A percentile compares a stretch with the other conserved stretches of the same genome.
These are phyloP conservation scores for Drosophila yakuba DNA, from an alignment of 1,140 invertebrate species.

Conservation along the genomic window DNA sequence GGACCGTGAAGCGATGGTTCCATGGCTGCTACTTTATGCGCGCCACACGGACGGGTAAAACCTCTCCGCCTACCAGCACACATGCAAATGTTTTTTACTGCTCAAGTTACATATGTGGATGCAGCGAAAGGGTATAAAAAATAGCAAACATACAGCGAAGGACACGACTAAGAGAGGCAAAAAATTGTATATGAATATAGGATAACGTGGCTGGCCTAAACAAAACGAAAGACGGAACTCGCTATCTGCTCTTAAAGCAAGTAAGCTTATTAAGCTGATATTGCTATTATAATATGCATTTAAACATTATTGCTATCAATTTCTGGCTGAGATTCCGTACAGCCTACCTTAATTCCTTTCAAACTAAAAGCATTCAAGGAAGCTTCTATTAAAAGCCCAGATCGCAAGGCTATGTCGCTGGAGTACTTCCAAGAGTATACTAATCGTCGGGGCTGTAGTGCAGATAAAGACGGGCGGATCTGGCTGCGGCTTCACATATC, in stretches of 20 bases:
- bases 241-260: conserved; percentile 5
- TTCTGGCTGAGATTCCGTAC: no score
- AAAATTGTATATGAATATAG: conserved; percentile 72
- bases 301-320: no score
- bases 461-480: conserved; percentile 64
- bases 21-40: conserved; percentile 66
- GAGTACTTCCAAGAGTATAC: conserved; percentile 27
- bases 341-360: no score
- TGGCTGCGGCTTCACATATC: conserved; percentile 35
- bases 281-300: no score
- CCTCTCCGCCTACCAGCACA: conserved; percentile 19
- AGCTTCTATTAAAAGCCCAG: not conserved
- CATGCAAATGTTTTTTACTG: conserved; percentile 55
- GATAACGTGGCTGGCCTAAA: not conserved
- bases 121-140: not conserved
- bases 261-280: no score
- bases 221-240: conserved; percentile 13
- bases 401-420: not conserved
- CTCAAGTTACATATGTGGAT: conserved; percentile 45
- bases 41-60: conserved; percentile 28
- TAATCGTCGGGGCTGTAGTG: conserved; percentile 52
- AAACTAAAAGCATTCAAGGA: no score
- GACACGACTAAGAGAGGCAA: conserved; percentile 22
- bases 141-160: not conserved
- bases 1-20: not conserved